Base-by-base conservation (phyloP, 2,888 invertebrate genomes). In the Eupithecia inturbata region DNA sequence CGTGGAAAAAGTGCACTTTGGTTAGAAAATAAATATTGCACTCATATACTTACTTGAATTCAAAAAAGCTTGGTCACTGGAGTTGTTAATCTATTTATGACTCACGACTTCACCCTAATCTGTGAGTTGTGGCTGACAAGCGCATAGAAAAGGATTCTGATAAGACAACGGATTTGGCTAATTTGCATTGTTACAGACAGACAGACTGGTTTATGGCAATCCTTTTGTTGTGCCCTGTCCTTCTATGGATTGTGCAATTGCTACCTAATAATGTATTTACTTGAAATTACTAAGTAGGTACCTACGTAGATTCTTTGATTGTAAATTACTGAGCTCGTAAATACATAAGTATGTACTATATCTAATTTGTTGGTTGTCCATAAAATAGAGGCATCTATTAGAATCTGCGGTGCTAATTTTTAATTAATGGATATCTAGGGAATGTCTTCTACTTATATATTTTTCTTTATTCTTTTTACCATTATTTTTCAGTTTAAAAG, bases 111-210 rank as follows among this genome's bases (percentile, higher is more conserved):
- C 82, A 84, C 82, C 85, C 87, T 83, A 87, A 84, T 85, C 85
- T 83, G 87, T 89, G 87, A 88, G 87, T 75, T 87, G 85, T 82
- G 83, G 81, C 84, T 80, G 79, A 86, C 82, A 84, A 85, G 83
- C 80, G 81, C 73, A 79, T 80, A 72, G 71, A 79, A 75, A 83
- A 81, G 78, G 81, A 41, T 75, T 70, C 78, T 84, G 84, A 82
- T 85, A 84, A 83, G 77, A 79, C 68, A 79, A 76, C 63, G 68
- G 69, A 71, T 66, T 71, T 71, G 64, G 53, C 33, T 69, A 41
- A 53, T 62, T 67, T 68, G 67, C 45, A 72, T 67, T 72, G 66
- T 39, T 41, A 22, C 39, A 66, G 64, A 36, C 63, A 63, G 33
- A 33, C 41, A 26, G 69, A 70, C 69, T 68, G 33, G 57, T 70